phyloP scores from a whole-genome alignment of 2,888 invertebrate genomes.

The Pristionchus japonicus region DNA sequence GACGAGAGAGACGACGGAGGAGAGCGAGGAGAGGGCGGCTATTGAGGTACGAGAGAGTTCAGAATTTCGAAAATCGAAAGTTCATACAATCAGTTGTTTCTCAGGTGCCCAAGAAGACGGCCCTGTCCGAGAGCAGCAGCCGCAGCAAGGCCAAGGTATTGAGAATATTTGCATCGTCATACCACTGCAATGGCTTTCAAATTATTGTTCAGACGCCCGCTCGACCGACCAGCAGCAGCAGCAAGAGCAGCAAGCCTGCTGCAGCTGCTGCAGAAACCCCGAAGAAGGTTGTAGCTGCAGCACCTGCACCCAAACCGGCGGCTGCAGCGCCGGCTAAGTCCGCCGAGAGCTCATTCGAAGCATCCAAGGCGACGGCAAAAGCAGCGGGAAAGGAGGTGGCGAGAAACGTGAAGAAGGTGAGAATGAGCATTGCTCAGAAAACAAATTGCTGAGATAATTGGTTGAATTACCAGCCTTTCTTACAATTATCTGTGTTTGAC shows the following conservation, averaged over 20 bases:
- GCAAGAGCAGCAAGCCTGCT: neutral
- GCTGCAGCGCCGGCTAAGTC: neutral
- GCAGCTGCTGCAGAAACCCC: neutral
- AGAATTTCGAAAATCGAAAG: neutral
- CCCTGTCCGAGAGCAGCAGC: neutral
- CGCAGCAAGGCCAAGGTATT: neutral
- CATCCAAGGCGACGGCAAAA: neutral
- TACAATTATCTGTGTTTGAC: too few species aligned
- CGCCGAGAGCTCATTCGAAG: neutral
- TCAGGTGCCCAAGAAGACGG: neutral
- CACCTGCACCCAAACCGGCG: neutral
- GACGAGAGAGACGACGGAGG: neutral
- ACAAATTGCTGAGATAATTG: too few species aligned
- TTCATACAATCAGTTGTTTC: neutral
- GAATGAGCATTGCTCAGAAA: too few species aligned
- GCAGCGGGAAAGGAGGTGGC: neutral
- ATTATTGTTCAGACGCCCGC: too few species aligned
- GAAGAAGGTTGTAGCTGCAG: neutral
- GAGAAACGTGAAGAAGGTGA: constrained; percentile 14
- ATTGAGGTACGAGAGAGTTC: too few species aligned
- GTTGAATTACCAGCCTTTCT: too few species aligned
- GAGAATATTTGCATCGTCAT: neutral
- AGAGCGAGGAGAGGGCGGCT: neutral
- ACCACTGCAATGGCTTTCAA: too few species aligned
- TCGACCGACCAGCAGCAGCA: neutral